These are phyloP conservation scores for Orchestia grillus DNA, from an alignment of 1,140 invertebrate genomes.

Conservation along the genomic window DNA sequence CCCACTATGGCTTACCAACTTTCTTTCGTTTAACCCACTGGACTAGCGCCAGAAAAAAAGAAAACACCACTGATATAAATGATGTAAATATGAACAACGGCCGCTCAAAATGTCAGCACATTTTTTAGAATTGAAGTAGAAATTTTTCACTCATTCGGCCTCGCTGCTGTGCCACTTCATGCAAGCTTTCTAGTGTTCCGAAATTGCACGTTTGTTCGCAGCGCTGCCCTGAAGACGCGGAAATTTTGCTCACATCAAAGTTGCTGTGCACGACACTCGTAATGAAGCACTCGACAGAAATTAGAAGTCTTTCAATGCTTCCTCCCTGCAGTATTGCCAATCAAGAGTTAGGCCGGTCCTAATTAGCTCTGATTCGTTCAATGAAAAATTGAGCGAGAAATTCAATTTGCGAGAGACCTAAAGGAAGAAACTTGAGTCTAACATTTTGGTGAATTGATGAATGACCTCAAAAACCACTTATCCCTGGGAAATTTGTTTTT, in stretches of 20 bases:
- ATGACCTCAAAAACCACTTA: not conserved
- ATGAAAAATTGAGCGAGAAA: not conserved
- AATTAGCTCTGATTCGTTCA: not conserved
- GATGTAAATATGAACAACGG: too few relatives aligned
- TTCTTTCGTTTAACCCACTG: too few relatives aligned
- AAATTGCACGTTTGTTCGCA: not conserved
- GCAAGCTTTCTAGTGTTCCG: not conserved
- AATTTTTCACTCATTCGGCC: not conserved
- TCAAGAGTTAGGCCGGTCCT: constrained; percentile 5
- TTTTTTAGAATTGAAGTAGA: too few relatives aligned
- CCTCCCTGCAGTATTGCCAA: not conserved
- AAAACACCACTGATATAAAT: too few relatives aligned
- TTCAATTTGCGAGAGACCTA: not conserved
- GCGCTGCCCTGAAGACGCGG: not conserved
- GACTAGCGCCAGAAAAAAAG: too few relatives aligned
- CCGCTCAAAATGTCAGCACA: too few relatives aligned
- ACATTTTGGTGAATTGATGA: not conserved
- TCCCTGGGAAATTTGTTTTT: too few relatives aligned
- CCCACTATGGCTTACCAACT: too few relatives aligned
- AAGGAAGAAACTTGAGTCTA: not conserved
- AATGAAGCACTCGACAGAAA: constrained; percentile 3
- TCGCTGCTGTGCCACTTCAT: not conserved
- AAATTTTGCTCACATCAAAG: not conserved
- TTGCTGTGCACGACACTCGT: not conserved
- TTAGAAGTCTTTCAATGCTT: not conserved